Evolutionary conservation across 2,797 vertebrate species (phyloP).

Genomic region (Dendrocincla tyrannina): DNA sequence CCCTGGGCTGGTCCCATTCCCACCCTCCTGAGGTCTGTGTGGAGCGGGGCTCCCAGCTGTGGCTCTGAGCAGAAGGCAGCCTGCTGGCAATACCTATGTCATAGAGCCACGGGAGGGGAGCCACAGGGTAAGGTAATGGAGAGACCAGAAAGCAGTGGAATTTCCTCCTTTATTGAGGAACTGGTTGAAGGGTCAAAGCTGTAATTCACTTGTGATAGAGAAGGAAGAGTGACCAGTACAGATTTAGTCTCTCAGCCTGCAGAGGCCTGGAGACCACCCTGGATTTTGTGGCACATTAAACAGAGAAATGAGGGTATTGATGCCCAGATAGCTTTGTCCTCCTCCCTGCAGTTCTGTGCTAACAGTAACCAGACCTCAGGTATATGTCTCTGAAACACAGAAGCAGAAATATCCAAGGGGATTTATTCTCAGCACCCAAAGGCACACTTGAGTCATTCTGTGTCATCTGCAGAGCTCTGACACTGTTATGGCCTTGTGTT

Average conservation of each 20-base stretch:
- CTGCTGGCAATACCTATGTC: neutral
- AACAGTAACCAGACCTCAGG: neutral
- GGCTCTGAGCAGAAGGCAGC: neutral
- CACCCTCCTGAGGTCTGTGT: neutral
- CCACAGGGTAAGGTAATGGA: neutral
- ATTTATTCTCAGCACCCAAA: neutral
- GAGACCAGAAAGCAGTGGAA: neutral
- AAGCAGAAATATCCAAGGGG: neutral
- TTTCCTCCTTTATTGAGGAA: neutral
- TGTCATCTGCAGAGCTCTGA: neutral
- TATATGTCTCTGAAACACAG: neutral
- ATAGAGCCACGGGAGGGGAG: neutral
- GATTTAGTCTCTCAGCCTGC: neutral
- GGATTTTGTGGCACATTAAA: neutral
- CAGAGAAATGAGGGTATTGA: neutral
- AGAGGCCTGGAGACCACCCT: neutral
- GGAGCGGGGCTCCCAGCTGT: neutral
- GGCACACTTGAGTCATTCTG: neutral
- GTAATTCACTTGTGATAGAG: neutral
- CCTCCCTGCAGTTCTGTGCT: neutral
- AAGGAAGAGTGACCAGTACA: neutral
- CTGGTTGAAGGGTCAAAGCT: neutral
- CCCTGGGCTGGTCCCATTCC: neutral
- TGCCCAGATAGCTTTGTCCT: neutral
- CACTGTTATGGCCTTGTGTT: neutral